Conservation (phyloP, 2,888 invertebrate species). For the Troglohyphantes excavatus region DNA sequence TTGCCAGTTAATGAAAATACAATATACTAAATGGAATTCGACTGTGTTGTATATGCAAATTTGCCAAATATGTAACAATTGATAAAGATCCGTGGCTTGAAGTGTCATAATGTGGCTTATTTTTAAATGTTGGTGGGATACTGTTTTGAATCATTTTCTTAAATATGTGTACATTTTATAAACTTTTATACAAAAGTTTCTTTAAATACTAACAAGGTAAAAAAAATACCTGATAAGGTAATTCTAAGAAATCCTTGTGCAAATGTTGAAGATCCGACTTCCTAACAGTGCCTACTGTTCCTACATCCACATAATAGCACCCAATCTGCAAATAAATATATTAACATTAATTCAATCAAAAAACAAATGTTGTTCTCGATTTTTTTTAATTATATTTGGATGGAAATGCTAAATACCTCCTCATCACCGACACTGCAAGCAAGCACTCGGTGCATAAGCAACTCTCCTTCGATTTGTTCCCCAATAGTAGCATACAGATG, state of each 20-base stretch:
- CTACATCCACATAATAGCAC: conserved; percentile 90
- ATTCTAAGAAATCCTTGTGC: conserved; percentile 86
- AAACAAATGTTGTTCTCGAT: background rate
- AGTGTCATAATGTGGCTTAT: no score
- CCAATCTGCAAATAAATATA: conserved; percentile 81
- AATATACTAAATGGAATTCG: no score
- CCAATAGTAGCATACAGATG: conserved; percentile 12
- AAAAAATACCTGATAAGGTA: conserved; percentile 87
- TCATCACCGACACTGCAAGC: background rate
- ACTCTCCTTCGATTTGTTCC: background rate
- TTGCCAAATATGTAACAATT: no score
- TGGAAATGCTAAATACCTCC: background rate
- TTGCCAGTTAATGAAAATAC: no score
- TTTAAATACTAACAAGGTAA: background rate
- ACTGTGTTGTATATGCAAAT: no score
- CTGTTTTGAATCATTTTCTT: no score
- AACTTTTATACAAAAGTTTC: background rate
- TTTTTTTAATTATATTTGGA: background rate
- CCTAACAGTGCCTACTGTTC: conserved; percentile 86
- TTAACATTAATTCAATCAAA: background rate
- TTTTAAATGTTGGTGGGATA: no score
- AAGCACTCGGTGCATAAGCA: conserved; percentile 17
- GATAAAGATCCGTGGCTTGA: no score
- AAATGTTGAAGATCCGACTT: conserved; percentile 86
- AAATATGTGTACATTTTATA: no score